Conservation (phyloP, 2,888 invertebrate genomes). For the Hypena proboscidalis region DNA sequence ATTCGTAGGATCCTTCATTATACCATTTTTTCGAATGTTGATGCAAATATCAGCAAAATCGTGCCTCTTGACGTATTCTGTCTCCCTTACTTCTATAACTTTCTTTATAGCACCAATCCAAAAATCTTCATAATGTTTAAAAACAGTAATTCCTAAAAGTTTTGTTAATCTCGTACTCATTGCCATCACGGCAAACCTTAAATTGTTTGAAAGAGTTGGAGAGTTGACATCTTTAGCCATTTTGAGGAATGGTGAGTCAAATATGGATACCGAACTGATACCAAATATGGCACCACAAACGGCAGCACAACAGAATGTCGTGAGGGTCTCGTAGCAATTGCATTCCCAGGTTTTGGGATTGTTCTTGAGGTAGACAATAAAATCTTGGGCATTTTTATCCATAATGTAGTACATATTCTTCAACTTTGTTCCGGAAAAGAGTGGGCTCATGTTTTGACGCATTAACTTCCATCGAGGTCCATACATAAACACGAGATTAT, state of each 20-base stretch:
- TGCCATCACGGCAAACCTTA: not conserved
- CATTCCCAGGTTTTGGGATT: not conserved
- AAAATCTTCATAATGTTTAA: not conserved
- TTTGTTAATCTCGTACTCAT: not conserved
- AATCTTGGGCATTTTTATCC: not conserved
- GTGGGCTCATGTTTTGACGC: not conserved
- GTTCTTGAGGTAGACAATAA: not conserved
- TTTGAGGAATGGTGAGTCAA: not conserved
- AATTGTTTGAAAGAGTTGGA: not conserved
- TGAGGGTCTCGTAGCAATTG: not conserved
- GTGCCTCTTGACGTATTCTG: too few relatives aligned
- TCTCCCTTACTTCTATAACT: not conserved
- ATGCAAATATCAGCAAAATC: not conserved
- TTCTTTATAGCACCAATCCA: not conserved
- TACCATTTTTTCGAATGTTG: not conserved
- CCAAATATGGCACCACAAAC: constrained; percentile 1
- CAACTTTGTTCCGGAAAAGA: not conserved
- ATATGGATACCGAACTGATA: not conserved
- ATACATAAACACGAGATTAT: not conserved
- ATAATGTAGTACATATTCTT: not conserved
- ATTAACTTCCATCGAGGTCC: not conserved
- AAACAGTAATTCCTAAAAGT: not conserved
- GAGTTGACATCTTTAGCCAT: not conserved
- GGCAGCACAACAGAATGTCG: not conserved
- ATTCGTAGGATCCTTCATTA: not conserved